Evolutionary conservation across 2,797 vertebrate species (phyloP).

Genomic region (Enoplosus armatus): DNA sequence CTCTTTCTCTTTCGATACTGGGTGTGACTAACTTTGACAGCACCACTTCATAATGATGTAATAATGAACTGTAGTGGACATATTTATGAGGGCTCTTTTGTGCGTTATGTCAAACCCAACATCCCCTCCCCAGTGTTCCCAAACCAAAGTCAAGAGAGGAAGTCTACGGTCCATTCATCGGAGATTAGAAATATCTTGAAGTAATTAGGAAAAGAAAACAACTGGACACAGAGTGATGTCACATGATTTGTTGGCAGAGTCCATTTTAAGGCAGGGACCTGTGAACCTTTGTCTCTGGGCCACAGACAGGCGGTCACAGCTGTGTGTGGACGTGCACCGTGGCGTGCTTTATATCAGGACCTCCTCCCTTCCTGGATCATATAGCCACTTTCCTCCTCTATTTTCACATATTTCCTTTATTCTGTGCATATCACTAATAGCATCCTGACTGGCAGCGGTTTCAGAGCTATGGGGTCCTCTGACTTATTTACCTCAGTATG

Average conservation of each 20-base stretch:
- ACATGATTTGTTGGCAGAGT: conserved; percentile 63
- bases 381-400: background rate
- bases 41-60: conserved; percentile 21
- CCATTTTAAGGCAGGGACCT: conserved; percentile 54
- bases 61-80: conserved; percentile 37
- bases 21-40: conserved; percentile 22
- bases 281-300: conserved; percentile 56
- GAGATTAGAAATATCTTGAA: conserved; percentile 54
- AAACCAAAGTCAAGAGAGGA: conserved; percentile 39
- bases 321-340: conserved; percentile 45
- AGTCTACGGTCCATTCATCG: conserved; percentile 25
- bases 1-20: conserved; percentile 23
- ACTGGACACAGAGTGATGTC: conserved; percentile 38
- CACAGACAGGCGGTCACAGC: conserved; percentile 54
- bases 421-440: conserved; percentile 24
- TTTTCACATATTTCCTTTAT: conserved; percentile 35
- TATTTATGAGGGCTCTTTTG: conserved; percentile 36
- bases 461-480: conserved; percentile 12
- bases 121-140: background rate
- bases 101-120: conserved; percentile 14
- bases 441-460: conserved; percentile 1
- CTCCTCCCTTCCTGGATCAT: conserved; percentile 62
- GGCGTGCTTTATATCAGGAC: conserved; percentile 38
- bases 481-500: conserved; percentile 39
- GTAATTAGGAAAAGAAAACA: conserved; percentile 58